Percentiles rank a stretch among this genome's conserved stretches.
phyloP scores from a whole-genome alignment of 2,888 invertebrate species.

The Dolomedes plantarius region DNA sequence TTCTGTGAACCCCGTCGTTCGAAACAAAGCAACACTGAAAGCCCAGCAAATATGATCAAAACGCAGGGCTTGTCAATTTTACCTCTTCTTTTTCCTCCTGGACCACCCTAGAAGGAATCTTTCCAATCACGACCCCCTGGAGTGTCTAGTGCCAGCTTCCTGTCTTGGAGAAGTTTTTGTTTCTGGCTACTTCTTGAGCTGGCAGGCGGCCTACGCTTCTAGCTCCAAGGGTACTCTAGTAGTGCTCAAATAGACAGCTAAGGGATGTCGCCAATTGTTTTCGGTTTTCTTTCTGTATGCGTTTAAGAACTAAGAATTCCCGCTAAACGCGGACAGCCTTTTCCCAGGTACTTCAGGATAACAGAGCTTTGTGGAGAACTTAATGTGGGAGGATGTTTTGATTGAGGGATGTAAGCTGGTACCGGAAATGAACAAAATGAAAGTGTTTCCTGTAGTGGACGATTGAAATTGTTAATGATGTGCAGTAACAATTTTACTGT shows the following conservation, averaged over 20 bases:
- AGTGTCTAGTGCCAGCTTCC: conserved; percentile 56
- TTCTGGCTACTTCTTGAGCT: neutral
- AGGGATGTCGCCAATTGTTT: neutral
- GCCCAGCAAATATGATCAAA: conserved; percentile 39
- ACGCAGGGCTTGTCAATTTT: conserved; percentile 57
- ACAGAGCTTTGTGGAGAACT: too few relatives aligned
- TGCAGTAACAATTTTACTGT: too few relatives aligned
- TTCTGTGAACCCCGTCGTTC: neutral
- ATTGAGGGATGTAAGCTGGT: too few relatives aligned
- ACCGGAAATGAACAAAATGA: too few relatives aligned
- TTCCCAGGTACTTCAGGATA: too few relatives aligned
- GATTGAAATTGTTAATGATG: too few relatives aligned
- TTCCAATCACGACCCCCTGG: conserved; percentile 41
- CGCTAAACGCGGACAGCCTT: too few relatives aligned
- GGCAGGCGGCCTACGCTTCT: conserved; percentile 17
- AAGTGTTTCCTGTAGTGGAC: too few relatives aligned
- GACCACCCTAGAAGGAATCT: conserved; percentile 66
- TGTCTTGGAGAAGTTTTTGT: conserved; percentile 47
- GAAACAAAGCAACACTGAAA: neutral
- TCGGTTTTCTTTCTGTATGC: neutral
- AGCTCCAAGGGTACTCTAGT: neutral
- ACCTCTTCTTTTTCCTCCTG: conserved; percentile 12
- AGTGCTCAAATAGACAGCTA: neutral
- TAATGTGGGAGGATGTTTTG: too few relatives aligned
- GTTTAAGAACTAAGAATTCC: too few relatives aligned